These are phyloP conservation scores for Pelodytes ibericus DNA, from an alignment of 2,797 vertebrate genomes.

Conservation along the genomic window DNA sequence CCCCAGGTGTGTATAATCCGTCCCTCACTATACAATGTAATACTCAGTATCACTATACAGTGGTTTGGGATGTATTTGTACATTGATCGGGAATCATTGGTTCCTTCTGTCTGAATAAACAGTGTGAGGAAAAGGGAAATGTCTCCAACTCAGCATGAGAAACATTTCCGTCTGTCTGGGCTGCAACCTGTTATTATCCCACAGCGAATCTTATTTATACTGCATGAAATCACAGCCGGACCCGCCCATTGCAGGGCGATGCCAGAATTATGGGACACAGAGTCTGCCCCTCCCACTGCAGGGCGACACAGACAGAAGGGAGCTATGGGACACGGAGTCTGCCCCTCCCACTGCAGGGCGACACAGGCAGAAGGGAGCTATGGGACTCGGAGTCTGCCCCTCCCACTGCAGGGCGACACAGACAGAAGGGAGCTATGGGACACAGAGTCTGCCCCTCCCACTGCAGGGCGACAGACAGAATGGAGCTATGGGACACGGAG, in stretches of 20 bases:
- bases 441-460: neutral
- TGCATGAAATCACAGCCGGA: no score
- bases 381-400: neutral
- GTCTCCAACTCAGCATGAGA: slow-evolving; percentile 36
- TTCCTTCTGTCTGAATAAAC: slow-evolving; percentile 33
- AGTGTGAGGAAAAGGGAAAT: slow-evolving; percentile 42
- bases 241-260: slow-evolving; percentile 5
- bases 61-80: slow-evolving; percentile 4
- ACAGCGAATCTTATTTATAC: no score
- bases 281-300: no score
- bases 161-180: slow-evolving; percentile 53
- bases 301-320: slow-evolving; percentile 7
- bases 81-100: slow-evolving; percentile 35
- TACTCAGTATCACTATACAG: slow-evolving; percentile 10
- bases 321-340: neutral
- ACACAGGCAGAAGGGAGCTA: neutral
- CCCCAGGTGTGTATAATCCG: no score
- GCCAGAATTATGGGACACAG: neutral
- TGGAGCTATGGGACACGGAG: neutral
- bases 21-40: no score
- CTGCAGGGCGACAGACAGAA: neutral
- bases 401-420: neutral
- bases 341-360: no score
- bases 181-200: slow-evolving; percentile 44
- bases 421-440: neutral